Percentiles rank a stretch among this genome's conserved stretches.
phyloP scores from a whole-genome alignment of 2,888 invertebrate species.

The Odiellus spinosus region DNA sequence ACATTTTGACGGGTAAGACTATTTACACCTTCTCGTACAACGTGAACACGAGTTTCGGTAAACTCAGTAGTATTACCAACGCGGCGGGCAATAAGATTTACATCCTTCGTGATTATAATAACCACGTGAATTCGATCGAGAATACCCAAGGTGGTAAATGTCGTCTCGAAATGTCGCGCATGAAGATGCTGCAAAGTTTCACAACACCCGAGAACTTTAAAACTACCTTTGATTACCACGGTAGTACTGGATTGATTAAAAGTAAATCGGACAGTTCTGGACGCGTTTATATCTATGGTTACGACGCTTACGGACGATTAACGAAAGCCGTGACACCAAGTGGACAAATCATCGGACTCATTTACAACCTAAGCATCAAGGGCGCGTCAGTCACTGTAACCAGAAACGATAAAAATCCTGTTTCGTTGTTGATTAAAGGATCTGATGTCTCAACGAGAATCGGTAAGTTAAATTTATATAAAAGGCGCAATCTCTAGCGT shows the following conservation, averaged over 20 bases:
- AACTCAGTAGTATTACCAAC: slow-evolving; percentile 64
- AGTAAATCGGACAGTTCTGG: slow-evolving; percentile 28
- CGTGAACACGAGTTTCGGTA: slow-evolving; percentile 55
- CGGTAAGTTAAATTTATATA: slow-evolving; percentile 11
- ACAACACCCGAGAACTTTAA: slow-evolving; percentile 29
- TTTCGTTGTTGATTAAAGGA: slow-evolving; percentile 17
- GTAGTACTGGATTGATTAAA: slow-evolving; percentile 29
- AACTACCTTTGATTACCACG: slow-evolving; percentile 30
- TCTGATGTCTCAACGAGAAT: slow-evolving; percentile 17
- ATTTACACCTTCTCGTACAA: slow-evolving; percentile 84
- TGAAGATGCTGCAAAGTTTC: slow-evolving; percentile 29
- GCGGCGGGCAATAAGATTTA: slow-evolving; percentile 84
- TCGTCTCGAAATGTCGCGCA: slow-evolving; percentile 28
- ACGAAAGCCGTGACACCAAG: slow-evolving; percentile 74
- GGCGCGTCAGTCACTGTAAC: slow-evolving; percentile 30
- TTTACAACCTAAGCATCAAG: slow-evolving; percentile 22
- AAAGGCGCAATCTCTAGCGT: no score
- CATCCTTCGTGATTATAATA: slow-evolving; percentile 64
- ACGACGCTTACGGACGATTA: slow-evolving; percentile 73
- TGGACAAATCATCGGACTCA: slow-evolving; percentile 44
- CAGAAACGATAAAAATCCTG: slow-evolving; percentile 27
- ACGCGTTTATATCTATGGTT: slow-evolving; percentile 64
- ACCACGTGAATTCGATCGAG: slow-evolving; percentile 62
- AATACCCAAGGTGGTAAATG: slow-evolving; percentile 22
- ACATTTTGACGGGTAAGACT: slow-evolving; percentile 75